These are phyloP conservation scores for Cervus canadensis DNA, from an alignment of 2,113 vertebrate genomes.

Conservation along the genomic window DNA sequence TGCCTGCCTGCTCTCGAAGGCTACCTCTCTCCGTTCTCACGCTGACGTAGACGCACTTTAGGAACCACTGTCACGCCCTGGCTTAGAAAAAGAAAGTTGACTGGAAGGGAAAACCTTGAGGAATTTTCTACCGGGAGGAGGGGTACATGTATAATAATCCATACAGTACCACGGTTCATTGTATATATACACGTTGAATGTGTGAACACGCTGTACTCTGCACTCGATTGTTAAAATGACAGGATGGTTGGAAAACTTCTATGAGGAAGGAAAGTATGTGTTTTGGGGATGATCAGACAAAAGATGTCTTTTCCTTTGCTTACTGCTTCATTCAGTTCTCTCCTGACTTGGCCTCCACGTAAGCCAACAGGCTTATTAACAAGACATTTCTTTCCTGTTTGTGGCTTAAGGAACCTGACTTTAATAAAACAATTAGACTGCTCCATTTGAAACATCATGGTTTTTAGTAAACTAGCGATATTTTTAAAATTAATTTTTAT, in stretches of 20 bases:
- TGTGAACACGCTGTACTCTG: neutral
- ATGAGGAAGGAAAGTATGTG: neutral
- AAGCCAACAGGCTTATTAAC: neutral
- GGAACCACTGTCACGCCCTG: neutral
- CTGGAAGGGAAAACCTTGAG: neutral
- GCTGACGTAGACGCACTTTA: neutral
- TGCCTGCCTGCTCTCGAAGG: fast-evolving
- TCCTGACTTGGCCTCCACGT: neutral
- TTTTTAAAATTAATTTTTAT: neutral
- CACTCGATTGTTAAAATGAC: neutral
- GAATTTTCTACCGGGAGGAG: fast-evolving
- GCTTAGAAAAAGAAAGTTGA: neutral
- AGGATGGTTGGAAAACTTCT: fast-evolving
- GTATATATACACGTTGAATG: neutral
- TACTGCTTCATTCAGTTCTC: neutral
- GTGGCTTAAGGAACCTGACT: neutral
- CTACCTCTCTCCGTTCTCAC: fast-evolving
- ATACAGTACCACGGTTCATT: fast-evolving
- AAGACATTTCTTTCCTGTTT: neutral
- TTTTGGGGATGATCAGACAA: neutral
- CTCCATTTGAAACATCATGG: slow-evolving; percentile 20
- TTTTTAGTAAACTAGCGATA: neutral
- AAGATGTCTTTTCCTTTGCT: neutral
- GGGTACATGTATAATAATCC: no score
- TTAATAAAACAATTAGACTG: slow-evolving; percentile 29